Evolutionary conservation across 1,140 invertebrate species (phyloP).

Genomic region (Zaprionus kolodkinae): DNA sequence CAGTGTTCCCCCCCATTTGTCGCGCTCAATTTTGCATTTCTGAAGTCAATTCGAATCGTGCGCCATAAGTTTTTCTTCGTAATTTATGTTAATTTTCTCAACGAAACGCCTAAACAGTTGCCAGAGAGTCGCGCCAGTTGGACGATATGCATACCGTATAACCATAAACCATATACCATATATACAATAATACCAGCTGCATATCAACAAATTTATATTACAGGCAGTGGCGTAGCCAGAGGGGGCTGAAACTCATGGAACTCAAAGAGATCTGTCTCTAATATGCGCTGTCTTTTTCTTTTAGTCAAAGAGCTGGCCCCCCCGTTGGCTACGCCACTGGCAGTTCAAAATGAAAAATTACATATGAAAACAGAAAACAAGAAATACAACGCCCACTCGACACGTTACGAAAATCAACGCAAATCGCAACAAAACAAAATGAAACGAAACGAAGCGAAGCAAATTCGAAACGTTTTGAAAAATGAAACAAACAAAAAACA

Average conservation of each 20-base stretch:
- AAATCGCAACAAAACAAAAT: conserved; percentile 27
- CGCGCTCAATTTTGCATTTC: conserved; percentile 40
- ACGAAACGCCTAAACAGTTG: conserved; percentile 76
- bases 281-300: too few relatives aligned
- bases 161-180: conserved; percentile 32
- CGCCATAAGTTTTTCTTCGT: conserved; percentile 58
- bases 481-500: neutral
- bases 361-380: conserved; percentile 37
- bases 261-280: too few relatives aligned
- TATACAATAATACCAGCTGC: neutral
- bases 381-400: conserved; percentile 63
- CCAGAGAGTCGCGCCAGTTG: conserved; percentile 51
- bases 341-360: conserved; percentile 50
- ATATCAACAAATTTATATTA: conserved; percentile 30
- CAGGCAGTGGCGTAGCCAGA: conserved; percentile 22
- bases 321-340: conserved; percentile 20
- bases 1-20: neutral
- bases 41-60: conserved; percentile 30
- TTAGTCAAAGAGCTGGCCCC: neutral
- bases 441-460: conserved; percentile 9
- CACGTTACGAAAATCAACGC: conserved; percentile 52
- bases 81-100: conserved; percentile 81
- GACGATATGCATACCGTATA: conserved; percentile 41
- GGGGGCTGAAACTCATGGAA: neutral
- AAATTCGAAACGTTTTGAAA: conserved; percentile 13